Conservation (phyloP, 2,888 invertebrate species). For the Fragum whitleyi region DNA sequence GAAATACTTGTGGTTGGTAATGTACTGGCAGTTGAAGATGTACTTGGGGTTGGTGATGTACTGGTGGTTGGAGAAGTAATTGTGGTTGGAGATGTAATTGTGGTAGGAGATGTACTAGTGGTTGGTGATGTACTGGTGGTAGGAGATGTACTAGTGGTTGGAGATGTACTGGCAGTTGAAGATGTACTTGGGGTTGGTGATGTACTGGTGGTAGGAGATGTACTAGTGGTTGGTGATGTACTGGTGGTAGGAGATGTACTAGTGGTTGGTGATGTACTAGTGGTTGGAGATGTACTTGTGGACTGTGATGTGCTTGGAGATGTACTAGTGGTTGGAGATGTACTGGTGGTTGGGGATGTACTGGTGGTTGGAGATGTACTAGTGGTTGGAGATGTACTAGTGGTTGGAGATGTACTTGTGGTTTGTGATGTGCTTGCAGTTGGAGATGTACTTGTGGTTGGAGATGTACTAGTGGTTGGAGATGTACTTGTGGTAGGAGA, state of each 20-base stretch:
- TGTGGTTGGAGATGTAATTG: not conserved
- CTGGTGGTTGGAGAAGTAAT: not conserved
- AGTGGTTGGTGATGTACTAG: not conserved
- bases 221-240: no score
- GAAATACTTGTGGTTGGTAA: slow-evolving; percentile 6
- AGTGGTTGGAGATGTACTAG: no score
- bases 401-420: no score
- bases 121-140: no score
- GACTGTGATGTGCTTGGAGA: not conserved
- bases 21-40: slow-evolving; percentile 9
- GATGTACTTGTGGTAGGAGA: no score
- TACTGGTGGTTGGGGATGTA: not conserved
- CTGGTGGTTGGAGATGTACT: not conserved
- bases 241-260: not conserved
- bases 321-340: not conserved
- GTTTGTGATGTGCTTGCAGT: no score
- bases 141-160: no score
- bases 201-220: no score
- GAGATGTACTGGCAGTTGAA: no score
- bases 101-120: not conserved
- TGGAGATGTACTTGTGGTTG: no score
- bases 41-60: not conserved
- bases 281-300: not conserved
- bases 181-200: no score
- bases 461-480: no score